These are phyloP conservation scores for Catharus ustulatus DNA, from an alignment of 2,797 vertebrate species.

Conservation along the genomic window DNA sequence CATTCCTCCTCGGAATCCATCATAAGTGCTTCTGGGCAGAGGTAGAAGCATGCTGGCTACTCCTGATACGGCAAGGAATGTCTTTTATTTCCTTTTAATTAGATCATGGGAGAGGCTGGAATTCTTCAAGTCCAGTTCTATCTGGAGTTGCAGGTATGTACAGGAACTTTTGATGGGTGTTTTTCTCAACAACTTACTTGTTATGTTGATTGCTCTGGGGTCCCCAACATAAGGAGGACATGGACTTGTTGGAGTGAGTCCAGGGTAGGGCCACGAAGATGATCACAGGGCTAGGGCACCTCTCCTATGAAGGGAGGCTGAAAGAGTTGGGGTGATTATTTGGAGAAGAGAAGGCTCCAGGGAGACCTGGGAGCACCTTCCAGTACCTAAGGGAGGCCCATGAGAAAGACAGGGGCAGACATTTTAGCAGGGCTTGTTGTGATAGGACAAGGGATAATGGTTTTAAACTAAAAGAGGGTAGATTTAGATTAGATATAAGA, in stretches of 20 bases:
- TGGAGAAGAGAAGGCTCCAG: not conserved
- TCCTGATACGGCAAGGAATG: not conserved
- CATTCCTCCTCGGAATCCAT: not conserved
- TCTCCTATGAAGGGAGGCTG: not conserved
- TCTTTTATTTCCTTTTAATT: not conserved
- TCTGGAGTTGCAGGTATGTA: not conserved
- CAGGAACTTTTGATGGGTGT: not conserved
- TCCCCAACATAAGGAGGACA: not conserved
- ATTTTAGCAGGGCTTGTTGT: not conserved
- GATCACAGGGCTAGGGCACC: not conserved
- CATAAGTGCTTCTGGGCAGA: not conserved
- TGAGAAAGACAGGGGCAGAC: not conserved
- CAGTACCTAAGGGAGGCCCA: not conserved
- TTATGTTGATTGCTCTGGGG: not conserved
- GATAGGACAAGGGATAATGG: not conserved
- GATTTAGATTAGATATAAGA: not conserved
- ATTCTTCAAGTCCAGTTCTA: not conserved
- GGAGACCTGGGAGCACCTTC: not conserved
- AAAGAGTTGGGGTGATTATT: not conserved
- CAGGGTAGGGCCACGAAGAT: accelerated
- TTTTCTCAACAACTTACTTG: not conserved
- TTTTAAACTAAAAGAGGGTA: not conserved
- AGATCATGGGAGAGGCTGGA: not conserved
- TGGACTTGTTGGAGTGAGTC: not conserved
- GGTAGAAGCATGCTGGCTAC: not conserved